Percentiles rank a stretch among this genome's conserved stretches.
Conservation (phyloP, 2,888 invertebrate genomes). For the Cosmorhoe ocellata region DNA sequence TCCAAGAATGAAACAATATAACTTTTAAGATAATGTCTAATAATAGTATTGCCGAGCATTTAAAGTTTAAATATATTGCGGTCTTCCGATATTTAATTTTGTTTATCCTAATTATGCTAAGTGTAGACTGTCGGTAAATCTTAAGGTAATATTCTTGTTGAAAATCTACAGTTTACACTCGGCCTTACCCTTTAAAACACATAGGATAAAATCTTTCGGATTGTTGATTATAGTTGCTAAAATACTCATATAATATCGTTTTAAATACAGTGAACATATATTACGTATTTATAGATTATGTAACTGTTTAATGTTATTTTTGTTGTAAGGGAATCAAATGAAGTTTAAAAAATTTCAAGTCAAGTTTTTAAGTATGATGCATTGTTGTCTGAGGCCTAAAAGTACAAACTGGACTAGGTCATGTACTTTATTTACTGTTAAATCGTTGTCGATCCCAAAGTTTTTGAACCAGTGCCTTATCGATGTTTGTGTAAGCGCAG, state of each 20-base stretch:
- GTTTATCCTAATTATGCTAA: neutral
- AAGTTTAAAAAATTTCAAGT: slow-evolving; percentile 17
- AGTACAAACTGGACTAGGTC: slow-evolving; percentile 43
- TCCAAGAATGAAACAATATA: slow-evolving; percentile 1
- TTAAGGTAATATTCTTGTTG: no score
- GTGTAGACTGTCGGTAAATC: no score
- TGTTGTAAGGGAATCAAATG: slow-evolving; percentile 41
- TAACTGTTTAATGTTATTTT: slow-evolving; percentile 35
- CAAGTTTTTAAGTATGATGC: neutral
- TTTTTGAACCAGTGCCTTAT: slow-evolving; percentile 37
- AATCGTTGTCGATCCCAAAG: slow-evolving; percentile 11
- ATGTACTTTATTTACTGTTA: slow-evolving; percentile 17
- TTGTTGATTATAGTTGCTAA: slow-evolving; percentile 28
- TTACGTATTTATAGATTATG: slow-evolving; percentile 35
- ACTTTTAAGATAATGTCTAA: no score
- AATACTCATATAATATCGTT: slow-evolving; percentile 37
- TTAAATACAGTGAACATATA: slow-evolving; percentile 17
- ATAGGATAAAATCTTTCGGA: slow-evolving; percentile 14
- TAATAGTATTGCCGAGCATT: slow-evolving; percentile 40
- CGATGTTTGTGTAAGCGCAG: slow-evolving; percentile 12
- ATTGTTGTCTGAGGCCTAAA: slow-evolving; percentile 32
- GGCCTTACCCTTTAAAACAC: neutral
- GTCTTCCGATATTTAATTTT: slow-evolving; percentile 42
- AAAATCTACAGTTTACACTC: no score
- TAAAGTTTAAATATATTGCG: slow-evolving; percentile 39